Conservation (phyloP, 2,888 invertebrate genomes). For the Xiphydria camelus region DNA sequence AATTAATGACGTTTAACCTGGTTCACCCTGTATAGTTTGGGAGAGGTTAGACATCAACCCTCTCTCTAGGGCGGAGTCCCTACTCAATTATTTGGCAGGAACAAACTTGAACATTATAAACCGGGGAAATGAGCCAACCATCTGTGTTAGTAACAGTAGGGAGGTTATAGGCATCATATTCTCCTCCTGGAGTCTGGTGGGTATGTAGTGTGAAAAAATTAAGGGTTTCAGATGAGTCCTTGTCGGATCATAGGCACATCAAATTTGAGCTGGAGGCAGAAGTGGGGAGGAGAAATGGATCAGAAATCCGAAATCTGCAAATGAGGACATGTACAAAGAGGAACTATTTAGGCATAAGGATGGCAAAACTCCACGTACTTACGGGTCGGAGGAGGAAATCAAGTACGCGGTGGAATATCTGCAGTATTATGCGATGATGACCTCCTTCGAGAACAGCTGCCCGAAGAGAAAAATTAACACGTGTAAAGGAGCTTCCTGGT, state of each 20-base stretch:
- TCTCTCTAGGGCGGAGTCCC: too few relatives aligned
- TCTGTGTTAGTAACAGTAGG: conserved; percentile 7
- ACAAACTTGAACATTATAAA: conserved; percentile 13
- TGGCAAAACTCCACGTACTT: background rate
- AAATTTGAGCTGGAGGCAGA: background rate
- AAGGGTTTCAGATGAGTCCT: conserved; percentile 10
- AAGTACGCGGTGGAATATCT: conserved; percentile 4
- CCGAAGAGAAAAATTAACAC: background rate
- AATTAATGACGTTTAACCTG: too few relatives aligned
- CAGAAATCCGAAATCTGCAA: conserved; percentile 10
- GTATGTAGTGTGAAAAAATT: conserved; percentile 1
- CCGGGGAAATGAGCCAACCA: conserved; percentile 13
- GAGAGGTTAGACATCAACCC: background rate
- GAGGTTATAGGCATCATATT: conserved; percentile 8
- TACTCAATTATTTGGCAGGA: conserved; percentile 2
- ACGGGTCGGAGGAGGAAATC: conserved; percentile 3
- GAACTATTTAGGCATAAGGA: conserved; percentile 6
- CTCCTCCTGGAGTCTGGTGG: background rate
- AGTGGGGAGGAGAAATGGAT: background rate
- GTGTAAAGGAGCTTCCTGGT: conserved; percentile 9
- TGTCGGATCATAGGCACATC: background rate
- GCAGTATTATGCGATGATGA: background rate
- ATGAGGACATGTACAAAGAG: conserved; percentile 9
- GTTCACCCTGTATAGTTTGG: background rate
- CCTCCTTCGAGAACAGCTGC: conserved; percentile 13